Conservation (phyloP, 2,797 vertebrate species). For the Nannoperca obscura region DNA sequence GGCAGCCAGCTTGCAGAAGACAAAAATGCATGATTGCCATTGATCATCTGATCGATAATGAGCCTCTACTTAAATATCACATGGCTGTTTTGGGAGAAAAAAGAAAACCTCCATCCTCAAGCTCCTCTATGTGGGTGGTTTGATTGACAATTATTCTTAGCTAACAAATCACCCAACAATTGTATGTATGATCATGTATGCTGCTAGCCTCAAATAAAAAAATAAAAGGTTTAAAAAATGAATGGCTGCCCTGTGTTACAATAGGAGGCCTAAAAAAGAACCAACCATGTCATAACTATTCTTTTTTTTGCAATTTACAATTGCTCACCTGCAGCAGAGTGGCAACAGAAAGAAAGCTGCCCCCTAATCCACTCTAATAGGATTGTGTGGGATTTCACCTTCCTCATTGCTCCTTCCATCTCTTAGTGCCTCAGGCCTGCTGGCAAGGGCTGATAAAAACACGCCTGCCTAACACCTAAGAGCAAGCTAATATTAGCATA, state of each 20-base stretch:
- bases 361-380: conserved; percentile 88
- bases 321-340: conserved; percentile 83
- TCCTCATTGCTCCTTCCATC: conserved; percentile 82
- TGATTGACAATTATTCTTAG: conserved; percentile 67
- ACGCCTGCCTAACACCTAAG: conserved; percentile 79
- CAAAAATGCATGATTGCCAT: conserved; percentile 69
- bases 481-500: conserved; percentile 82
- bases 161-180: conserved; percentile 41
- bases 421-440: conserved; percentile 78
- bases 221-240: conserved; percentile 34
- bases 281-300: conserved; percentile 66
- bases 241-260: conserved; percentile 59
- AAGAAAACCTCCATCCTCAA: conserved; percentile 3
- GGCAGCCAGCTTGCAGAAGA: conserved; percentile 34
- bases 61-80: conserved; percentile 63
- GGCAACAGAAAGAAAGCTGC: conserved; percentile 76
- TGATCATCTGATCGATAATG: conserved; percentile 68
- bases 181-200: conserved; percentile 32
- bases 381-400: conserved; percentile 88
- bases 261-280: conserved; percentile 53
- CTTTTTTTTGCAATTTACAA: conserved; percentile 73
- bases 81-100: conserved; percentile 37
- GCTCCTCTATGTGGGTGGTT: conserved; percentile 36
- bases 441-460: conserved; percentile 85
- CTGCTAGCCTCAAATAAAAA: conserved; percentile 42